Percentiles rank a stretch among this genome's conserved stretches.
Conservation (phyloP, 2,888 invertebrate species). For the Andricus quercusramuli region DNA sequence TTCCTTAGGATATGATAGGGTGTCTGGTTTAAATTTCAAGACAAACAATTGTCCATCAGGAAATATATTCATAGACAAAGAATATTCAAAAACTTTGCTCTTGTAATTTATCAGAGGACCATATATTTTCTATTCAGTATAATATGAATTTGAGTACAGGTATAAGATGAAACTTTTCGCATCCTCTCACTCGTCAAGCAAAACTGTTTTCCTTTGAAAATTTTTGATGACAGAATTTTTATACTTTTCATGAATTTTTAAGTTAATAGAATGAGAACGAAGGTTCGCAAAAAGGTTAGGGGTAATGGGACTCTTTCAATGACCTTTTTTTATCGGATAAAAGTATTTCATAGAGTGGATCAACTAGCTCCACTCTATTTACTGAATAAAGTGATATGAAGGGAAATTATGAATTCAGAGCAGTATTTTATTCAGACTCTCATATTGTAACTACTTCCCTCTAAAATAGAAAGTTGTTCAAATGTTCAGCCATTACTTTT, state of each 20-base stretch:
- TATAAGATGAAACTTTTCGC: background rate
- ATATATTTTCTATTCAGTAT: no score
- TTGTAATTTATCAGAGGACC: no score
- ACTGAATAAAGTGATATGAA: background rate
- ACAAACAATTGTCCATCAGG: no score
- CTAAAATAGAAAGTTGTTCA: slow-evolving; percentile 3
- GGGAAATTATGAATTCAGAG: background rate
- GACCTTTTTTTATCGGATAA: background rate
- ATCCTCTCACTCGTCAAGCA: background rate
- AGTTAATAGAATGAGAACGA: background rate
- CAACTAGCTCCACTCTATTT: background rate
- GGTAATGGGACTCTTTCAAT: background rate
- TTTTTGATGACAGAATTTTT: background rate
- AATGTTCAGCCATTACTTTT: slow-evolving; percentile 23
- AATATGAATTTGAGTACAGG: no score
- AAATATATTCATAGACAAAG: no score
- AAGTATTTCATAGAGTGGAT: background rate
- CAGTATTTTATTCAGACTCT: background rate
- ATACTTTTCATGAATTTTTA: background rate
- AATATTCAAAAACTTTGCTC: no score
- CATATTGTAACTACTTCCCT: background rate
- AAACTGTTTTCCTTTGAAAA: background rate
- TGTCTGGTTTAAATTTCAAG: no score
- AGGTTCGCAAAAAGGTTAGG: background rate
- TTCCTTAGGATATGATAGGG: no score